Evolutionary conservation across 2,797 vertebrate species (phyloP), one percentile per base, ranked within the genome.

Genomic region (Chaenodraco wilsoni): DNA sequence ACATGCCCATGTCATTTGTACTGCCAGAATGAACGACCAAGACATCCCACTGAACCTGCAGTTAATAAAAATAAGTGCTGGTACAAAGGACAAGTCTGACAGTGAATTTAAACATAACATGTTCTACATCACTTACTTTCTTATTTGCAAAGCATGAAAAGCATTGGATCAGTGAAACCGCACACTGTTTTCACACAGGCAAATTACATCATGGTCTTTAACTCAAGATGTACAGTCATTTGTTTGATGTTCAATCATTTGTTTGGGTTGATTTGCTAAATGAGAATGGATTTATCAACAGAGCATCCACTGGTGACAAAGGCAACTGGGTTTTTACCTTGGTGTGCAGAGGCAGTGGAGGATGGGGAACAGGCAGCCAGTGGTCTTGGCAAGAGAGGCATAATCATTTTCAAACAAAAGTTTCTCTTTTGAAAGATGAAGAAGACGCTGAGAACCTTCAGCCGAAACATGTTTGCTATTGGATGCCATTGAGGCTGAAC

Each of bases 341-440:
- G 49, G 55, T 55, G 63, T 72, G 55, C 41, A 68, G 54, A 65
- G 63, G 66, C 37, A 33, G n/a, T 45, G 33, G 41, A 33, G 57
- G 64, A 72, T 15, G 41, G 63, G 19, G 56, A 75, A 70, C 48
- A 65, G 69, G 70, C 82, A 85, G 87, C 80, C 84, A 83, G 78
- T 69, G 48, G 71, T 59, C 62, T 88, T 89, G 86, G 88, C 83
- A 89, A 78, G 44, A 19, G 43, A 27, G 27, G 17, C 51, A 51
- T 51, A 52, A 81, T 83, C 7, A 72, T 82, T 88, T 90, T 76
- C 84, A 83, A 79, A 37, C 33, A 37, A 41, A 87, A 86, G 74
- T 86, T 85, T 83, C 77, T 83, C 75, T 81, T 88, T 79, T 75
- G 56, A 41, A 45, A 70, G 62, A 65, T 43, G 33, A 71, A 72